Percentiles rank a stretch among this genome's conserved stretches.
These are phyloP conservation scores for Passerina amoena DNA, from an alignment of 2,113 vertebrate genomes.

Conservation along the genomic window DNA sequence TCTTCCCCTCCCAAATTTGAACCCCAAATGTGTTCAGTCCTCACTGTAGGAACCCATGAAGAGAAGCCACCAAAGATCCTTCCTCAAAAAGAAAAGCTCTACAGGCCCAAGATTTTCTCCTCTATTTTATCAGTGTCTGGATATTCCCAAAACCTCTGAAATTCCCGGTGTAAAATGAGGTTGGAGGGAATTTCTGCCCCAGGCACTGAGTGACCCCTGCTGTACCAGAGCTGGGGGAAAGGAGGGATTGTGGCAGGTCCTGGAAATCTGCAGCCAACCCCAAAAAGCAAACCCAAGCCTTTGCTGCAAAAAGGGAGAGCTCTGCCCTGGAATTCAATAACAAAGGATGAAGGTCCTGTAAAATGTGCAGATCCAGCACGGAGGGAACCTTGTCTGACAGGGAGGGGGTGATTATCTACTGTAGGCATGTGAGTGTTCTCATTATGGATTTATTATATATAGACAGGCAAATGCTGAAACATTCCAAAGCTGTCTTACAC, in stretches of 20 bases:
- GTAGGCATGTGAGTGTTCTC: neutral
- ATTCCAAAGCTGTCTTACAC: neutral
- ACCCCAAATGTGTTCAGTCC: neutral
- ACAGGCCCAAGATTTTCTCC: neutral
- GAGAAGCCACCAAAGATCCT: neutral
- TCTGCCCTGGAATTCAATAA: neutral
- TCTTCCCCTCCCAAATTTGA: neutral
- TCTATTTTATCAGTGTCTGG: neutral
- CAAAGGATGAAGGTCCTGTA: neutral
- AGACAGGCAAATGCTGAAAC: neutral
- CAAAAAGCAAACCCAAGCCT: neutral
- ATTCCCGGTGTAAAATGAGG: neutral
- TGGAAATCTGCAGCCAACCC: neutral
- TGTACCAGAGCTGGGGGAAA: neutral
- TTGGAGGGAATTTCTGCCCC: neutral
- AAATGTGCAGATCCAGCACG: neutral
- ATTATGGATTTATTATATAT: neutral
- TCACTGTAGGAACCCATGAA: rapidly evolving
- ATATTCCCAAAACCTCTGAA: neutral
- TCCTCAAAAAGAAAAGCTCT: neutral
- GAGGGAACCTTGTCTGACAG: neutral
- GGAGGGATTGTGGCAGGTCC: neutral
- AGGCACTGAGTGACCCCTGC: rapidly evolving
- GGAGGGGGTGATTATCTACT: neutral
- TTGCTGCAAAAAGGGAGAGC: neutral